These are phyloP conservation scores for Lucinisca nassula DNA, from an alignment of 2,888 invertebrate genomes.

Conservation along the genomic window DNA sequence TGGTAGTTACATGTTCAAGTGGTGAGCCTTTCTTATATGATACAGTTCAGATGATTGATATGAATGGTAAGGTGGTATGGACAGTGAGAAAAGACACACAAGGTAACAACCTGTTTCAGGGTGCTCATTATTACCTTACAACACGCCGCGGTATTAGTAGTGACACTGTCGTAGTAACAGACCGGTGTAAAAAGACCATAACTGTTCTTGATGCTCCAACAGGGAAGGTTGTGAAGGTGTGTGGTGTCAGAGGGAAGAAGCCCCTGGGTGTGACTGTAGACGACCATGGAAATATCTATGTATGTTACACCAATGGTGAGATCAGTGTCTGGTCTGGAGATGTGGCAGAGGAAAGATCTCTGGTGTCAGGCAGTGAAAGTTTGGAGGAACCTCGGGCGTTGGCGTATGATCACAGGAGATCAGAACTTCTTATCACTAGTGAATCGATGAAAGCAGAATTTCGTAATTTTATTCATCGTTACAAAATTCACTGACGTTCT, in stretches of 20 bases:
- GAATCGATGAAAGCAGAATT: neutral
- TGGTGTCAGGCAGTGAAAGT: neutral
- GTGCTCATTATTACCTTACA: neutral
- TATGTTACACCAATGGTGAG: neutral
- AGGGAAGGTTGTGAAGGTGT: neutral
- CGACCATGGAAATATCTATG: neutral
- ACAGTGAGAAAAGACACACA: neutral
- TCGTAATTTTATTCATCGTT: neutral
- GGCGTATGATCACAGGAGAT: neutral
- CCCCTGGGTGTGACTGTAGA: neutral
- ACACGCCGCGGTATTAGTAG: neutral
- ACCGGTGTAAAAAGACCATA: neutral
- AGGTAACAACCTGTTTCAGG: neutral
- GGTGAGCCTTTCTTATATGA: neutral
- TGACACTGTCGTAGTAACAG: neutral
- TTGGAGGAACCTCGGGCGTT: neutral
- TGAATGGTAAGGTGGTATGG: neutral
- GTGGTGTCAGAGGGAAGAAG: neutral
- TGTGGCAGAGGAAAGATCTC: neutral
- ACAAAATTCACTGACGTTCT: too few relatives aligned
- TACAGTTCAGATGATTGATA: neutral
- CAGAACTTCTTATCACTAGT: neutral
- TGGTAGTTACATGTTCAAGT: neutral
- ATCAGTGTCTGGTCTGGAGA: neutral
- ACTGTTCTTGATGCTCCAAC: neutral